phyloP scores from a whole-genome alignment of 2,113 vertebrate species.

The Pyxicephalus adspersus region DNA sequence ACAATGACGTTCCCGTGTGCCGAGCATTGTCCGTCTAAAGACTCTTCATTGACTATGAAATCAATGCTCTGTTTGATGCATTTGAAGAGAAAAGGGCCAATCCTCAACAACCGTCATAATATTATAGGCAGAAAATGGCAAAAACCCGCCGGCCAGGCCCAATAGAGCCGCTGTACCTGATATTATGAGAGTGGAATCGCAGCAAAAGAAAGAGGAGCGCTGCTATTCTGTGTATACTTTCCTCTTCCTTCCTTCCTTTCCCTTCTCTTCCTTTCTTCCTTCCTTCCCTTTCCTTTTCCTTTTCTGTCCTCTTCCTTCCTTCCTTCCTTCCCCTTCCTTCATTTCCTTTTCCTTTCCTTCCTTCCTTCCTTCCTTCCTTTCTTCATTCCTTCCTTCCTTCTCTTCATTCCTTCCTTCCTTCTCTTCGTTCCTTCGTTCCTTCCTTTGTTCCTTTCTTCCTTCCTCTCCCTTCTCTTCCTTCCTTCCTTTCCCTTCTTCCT shows the following conservation, averaged over 20 bases:
- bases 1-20: neutral
- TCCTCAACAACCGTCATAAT: neutral
- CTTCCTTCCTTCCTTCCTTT: neutral
- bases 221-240: neutral
- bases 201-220: too few species aligned
- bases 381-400: neutral
- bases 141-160: too few species aligned
- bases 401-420: neutral
- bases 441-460: neutral
- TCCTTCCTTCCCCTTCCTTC: neutral
- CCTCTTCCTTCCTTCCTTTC: neutral
- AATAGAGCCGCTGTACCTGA: too few species aligned
- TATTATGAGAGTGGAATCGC: too few species aligned
- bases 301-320: neutral
- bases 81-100: neutral
- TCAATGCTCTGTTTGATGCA: slow-evolving; percentile 8
- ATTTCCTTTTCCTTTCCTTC: neutral
- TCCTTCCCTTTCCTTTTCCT: neutral
- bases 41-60: slow-evolving; percentile 14
- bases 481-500: neutral
- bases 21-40: neutral
- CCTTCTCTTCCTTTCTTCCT: neutral
- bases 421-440: neutral
- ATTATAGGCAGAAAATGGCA: neutral
- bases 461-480: neutral